Evolutionary conservation across 2,888 invertebrate genomes (phyloP).

Genomic region (Drosophila gaucha): DNA sequence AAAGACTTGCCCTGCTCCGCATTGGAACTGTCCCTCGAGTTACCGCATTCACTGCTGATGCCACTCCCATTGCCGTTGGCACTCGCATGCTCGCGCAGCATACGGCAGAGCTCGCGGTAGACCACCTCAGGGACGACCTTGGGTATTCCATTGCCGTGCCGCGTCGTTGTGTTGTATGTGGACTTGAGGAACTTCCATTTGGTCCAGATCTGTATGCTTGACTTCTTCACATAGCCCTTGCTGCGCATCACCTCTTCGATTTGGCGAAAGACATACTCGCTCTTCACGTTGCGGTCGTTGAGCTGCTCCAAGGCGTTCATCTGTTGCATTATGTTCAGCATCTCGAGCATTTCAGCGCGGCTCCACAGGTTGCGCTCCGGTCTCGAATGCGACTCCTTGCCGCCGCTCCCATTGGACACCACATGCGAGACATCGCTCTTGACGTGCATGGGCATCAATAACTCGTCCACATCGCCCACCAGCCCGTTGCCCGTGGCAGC

Average conservation of each 20-base stretch:
- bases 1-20: slow-evolving; percentile 25
- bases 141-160: slow-evolving; percentile 82
- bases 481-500: slow-evolving; percentile 68
- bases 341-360: slow-evolving; percentile 82
- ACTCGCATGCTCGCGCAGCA: slow-evolving; percentile 58
- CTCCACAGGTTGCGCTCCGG: slow-evolving; percentile 84
- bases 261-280: slow-evolving; percentile 82
- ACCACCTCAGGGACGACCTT: slow-evolving; percentile 81
- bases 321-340: slow-evolving; percentile 82
- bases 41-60: slow-evolving; percentile 65
- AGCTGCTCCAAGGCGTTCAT: slow-evolving; percentile 80
- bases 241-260: slow-evolving; percentile 82
- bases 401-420: slow-evolving; percentile 18
- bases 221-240: slow-evolving; percentile 82
- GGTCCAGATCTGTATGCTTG: slow-evolving; percentile 84
- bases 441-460: slow-evolving; percentile 72
- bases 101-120: slow-evolving; percentile 77
- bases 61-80: slow-evolving; percentile 33
- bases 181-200: slow-evolving; percentile 85
- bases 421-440: slow-evolving; percentile 41
- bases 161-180: slow-evolving; percentile 83
- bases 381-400: slow-evolving; percentile 52
- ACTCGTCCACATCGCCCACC: slow-evolving; percentile 76
- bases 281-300: slow-evolving; percentile 82
- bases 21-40: slow-evolving; percentile 70